Base-by-base conservation (phyloP, 2,797 vertebrate genomes). In the Sphenodon punctatus region DNA sequence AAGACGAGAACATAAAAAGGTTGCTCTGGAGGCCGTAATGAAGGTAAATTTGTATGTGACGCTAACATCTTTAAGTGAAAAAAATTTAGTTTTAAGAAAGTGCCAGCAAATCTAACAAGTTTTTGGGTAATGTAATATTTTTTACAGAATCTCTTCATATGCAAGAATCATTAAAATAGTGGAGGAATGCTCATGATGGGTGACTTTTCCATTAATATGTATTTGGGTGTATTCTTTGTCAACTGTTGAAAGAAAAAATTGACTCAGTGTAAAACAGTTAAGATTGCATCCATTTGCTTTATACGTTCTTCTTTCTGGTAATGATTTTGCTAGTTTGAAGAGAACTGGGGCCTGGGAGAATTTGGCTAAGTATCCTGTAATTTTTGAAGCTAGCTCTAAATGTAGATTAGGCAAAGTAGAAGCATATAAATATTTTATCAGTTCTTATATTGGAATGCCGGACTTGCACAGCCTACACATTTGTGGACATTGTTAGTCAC, bases 11-110 rank as follows among this genome's bases (percentile, higher is more conserved):
- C 96, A 97, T 67, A 97, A 94, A 59, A 98, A 97, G 77, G 97
- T 96, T 43, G 87, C 97, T 7, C 92, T 99, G 88, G 93, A 97
- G 86, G 96, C 95, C 64, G 97, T 97, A 94, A 98, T 99, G 96
- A 96, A 97, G 97, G 98, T 98, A 84, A 78, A 58, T 17, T 71
- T 60, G 34, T 15, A 32, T 69, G 36, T 23, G 32, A 3, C 42
- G 56, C 16, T 73, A 2, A 6, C 14, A 48, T 5, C 2, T 2
- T 6, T 15, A 10, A 1, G 1, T 23, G 14, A 32, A 20, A 79
- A 41, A 32, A 66, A 48, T 32, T 20, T 23, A 41, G 22, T 49
- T 34, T 38, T 45, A 45, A 22, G n/a, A 4, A 65, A 2, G 34
- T 64, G 3, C 8, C n/a, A 38, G 17, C 14, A 27, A 30, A 51